Evolutionary conservation across 1,140 invertebrate species (phyloP), one percentile per base, ranked within the genome.

Genomic region (Lithobius niger): DNA sequence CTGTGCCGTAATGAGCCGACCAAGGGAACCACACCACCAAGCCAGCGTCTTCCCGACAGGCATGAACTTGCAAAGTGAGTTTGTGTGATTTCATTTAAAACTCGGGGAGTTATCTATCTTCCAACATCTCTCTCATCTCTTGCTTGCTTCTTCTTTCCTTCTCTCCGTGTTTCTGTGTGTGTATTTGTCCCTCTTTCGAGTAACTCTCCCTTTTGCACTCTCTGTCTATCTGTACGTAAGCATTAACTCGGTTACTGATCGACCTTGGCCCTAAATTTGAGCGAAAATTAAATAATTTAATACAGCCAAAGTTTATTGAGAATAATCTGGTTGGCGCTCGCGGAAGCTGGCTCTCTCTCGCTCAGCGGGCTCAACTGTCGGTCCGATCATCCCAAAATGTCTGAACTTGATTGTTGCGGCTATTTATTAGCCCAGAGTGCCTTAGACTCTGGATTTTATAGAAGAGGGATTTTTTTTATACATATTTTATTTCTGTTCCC

Each of bases 31-130:
- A 64, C 1, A 54, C 26, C 52, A 51, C 18, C 54, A 55, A 24
- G 74, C 78, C 27, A 72, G 77, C 15, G 79, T 81, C 66, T 81
- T 81, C 64, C 77, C 79, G 6, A 69, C 78, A 53, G 72, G 77
- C 21, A 80, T 81, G 67, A 80, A 80, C 68, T 67, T 81, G 22
- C 79, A 80, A 68, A 74, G 79, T 81, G 69, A 76, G 72, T 70
- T 50, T 43, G n/a, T 66, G 66, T 68, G 67, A 65, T 66, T 64
- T 63, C 61, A 28, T 59, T 60, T 62, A 61, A 68, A 69, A 69
- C 67, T 67, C 66, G 66, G 67, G 68, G 68, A 69, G 62, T 63
- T 61, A 58, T 62, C 62, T 63, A 62, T 60, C 71, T 70, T 69
- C 70, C 67, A 67, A 69, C 69, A 68, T 69, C 65, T 65, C 60